Evolutionary conservation across 2,888 invertebrate species (phyloP).

Genomic region (Apoderus coryli): DNA sequence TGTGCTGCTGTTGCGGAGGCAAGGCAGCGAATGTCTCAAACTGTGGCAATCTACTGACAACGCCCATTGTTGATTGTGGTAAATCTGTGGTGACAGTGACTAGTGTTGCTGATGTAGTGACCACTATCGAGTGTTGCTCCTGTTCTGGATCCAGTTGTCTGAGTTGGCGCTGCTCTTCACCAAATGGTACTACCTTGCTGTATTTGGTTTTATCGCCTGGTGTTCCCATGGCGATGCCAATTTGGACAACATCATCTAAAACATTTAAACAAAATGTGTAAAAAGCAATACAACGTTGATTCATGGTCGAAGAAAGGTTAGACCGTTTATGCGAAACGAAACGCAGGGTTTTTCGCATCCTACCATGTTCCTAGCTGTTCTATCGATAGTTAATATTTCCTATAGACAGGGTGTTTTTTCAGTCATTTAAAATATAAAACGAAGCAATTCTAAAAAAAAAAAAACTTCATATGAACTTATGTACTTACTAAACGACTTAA

Average conservation of each 20-base stretch:
- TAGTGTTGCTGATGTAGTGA: conserved; percentile 11
- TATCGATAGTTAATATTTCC: too few species aligned
- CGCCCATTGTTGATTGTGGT: conserved; percentile 18
- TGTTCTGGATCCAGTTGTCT: conserved; percentile 21
- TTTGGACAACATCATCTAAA: conserved; percentile 34
- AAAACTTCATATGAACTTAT: too few species aligned
- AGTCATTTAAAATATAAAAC: too few species aligned
- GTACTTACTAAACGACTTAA: too few species aligned
- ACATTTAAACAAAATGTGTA: too few species aligned
- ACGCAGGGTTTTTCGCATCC: too few species aligned
- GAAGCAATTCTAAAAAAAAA: too few species aligned
- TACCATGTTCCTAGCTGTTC: too few species aligned
- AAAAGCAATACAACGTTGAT: too few species aligned
- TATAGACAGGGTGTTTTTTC: too few species aligned
- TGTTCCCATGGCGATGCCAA: conserved; percentile 36
- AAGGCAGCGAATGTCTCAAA: conserved; percentile 16
- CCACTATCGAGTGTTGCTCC: conserved; percentile 11
- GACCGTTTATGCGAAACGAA: too few species aligned
- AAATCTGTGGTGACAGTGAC: conserved; percentile 12
- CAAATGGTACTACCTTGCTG: conserved; percentile 29
- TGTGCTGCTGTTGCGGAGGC: conserved; percentile 13
- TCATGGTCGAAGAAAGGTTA: too few species aligned
- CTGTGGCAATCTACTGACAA: conserved; percentile 18
- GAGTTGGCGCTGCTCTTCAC: conserved; percentile 15
- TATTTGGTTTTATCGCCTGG: conserved; percentile 33